A percentile compares a stretch with the other conserved stretches of the same genome.
These are phyloP conservation scores for Sylvicola cinctus DNA, from an alignment of 2,888 invertebrate species.

Conservation along the genomic window DNA sequence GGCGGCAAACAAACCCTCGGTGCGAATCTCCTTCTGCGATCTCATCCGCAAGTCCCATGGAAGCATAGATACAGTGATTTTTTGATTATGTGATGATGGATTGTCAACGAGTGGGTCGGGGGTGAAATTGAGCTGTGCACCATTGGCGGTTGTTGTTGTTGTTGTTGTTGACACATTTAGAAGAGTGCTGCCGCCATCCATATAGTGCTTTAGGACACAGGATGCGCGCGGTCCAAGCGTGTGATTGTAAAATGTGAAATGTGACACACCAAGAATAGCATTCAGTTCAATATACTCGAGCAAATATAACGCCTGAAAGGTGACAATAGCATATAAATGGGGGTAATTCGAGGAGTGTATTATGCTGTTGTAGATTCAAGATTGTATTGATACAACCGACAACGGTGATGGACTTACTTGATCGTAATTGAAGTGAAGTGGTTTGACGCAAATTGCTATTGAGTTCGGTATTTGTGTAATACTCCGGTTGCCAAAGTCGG, in stretches of 20 bases:
- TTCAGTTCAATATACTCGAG: slow-evolving; percentile 81
- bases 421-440: slow-evolving; percentile 74
- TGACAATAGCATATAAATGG: too few species aligned
- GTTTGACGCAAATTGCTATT: slow-evolving; percentile 72
- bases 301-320: slow-evolving; percentile 56
- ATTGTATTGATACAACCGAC: slow-evolving; percentile 1
- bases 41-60: slow-evolving; percentile 59
- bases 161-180: slow-evolving; percentile 16
- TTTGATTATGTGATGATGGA: slow-evolving; percentile 9
- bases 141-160: slow-evolving; percentile 14
- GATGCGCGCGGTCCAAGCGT: slow-evolving; percentile 60
- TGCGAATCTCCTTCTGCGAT: slow-evolving; percentile 78
- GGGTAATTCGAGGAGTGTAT: background rate
- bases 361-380: background rate
- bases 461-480: slow-evolving; percentile 25
- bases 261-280: slow-evolving; percentile 58
- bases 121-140: background rate
- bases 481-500: slow-evolving; percentile 16
- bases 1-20: slow-evolving; percentile 80
- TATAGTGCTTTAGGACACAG: slow-evolving; percentile 51
- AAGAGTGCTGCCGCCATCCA: slow-evolving; percentile 8
- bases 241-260: slow-evolving; percentile 83
- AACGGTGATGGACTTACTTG: slow-evolving; percentile 27
- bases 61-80: slow-evolving; percentile 19
- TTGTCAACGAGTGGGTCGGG: background rate